Conservation (phyloP, 2,888 invertebrate species). For the Gymnocheta viridis region DNA sequence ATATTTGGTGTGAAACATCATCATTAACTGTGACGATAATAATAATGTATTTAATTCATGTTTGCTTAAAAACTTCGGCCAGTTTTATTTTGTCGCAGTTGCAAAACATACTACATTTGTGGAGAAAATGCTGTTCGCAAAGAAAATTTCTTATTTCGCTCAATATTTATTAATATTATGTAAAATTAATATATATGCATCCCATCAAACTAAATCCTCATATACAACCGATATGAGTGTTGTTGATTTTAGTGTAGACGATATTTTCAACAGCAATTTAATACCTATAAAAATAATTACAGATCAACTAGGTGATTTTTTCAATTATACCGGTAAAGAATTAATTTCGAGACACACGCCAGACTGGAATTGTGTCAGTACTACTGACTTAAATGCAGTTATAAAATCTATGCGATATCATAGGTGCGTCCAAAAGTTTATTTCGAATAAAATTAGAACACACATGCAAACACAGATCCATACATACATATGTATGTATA, state of each 20-base stretch:
- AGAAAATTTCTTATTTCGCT: background rate
- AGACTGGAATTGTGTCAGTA: background rate
- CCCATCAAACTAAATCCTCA: background rate
- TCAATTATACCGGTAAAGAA: background rate
- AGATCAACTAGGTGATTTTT: constrained; percentile 8
- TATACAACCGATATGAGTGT: constrained; percentile 4
- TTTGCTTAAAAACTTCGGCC: background rate
- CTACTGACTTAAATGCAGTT: constrained; percentile 28
- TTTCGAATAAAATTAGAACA: too few relatives aligned
- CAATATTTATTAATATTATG: background rate
- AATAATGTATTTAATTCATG: too few relatives aligned
- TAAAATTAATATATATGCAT: background rate
- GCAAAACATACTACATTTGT: background rate
- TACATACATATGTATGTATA: too few relatives aligned
- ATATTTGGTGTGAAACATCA: constrained; percentile 23
- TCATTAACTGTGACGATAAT: constrained; percentile 12
- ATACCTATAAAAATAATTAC: constrained; percentile 33
- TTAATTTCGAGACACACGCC: background rate
- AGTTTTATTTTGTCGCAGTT: constrained; percentile 19
- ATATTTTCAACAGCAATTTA: constrained; percentile 32
- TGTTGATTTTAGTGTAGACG: constrained; percentile 22
- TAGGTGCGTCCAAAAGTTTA: constrained; percentile 18
- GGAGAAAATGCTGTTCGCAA: background rate
- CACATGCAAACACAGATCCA: too few relatives aligned
- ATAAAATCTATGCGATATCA: constrained; percentile 46